These are phyloP conservation scores for Eulithis testata DNA, from an alignment of 2,888 invertebrate species.

Conservation along the genomic window DNA sequence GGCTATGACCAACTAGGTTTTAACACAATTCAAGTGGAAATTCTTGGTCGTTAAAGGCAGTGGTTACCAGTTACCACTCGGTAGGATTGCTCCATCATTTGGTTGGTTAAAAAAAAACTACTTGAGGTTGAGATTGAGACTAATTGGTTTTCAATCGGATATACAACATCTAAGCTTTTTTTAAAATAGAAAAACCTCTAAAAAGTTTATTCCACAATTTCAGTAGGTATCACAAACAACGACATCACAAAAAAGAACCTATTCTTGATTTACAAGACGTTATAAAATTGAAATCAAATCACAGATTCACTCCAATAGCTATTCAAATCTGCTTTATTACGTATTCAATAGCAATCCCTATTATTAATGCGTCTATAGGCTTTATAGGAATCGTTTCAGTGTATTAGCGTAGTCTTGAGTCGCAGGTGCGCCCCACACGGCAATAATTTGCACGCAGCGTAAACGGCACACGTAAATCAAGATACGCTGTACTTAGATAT, in stretches of 20 bases:
- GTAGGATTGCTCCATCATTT: no score
- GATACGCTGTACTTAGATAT: constrained; percentile 44
- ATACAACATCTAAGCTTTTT: no score
- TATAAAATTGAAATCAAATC: constrained; percentile 19
- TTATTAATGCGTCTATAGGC: constrained; percentile 46
- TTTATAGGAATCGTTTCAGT: constrained; percentile 48
- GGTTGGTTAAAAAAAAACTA: no score
- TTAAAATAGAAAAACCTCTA: no score
- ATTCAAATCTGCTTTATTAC: constrained; percentile 33
- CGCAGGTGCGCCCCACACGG: constrained; percentile 66
- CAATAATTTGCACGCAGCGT: constrained; percentile 69
- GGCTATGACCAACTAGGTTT: no score
- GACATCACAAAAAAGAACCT: not conserved
- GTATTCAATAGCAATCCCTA: constrained; percentile 35
- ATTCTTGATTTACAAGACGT: not conserved
- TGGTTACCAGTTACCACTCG: no score
- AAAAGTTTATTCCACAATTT: no score
- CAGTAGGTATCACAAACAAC: no score
- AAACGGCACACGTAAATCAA: constrained; percentile 65
- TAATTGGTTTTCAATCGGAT: no score
- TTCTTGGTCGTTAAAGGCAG: no score
- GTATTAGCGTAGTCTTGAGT: constrained; percentile 44
- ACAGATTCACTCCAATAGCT: constrained; percentile 32
- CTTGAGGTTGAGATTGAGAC: no score
- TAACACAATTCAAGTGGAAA: no score